Evolutionary conservation across 2,113 vertebrate genomes (phyloP), one percentile per base, ranked within the genome.

Genomic region (Clupea harengus): DNA sequence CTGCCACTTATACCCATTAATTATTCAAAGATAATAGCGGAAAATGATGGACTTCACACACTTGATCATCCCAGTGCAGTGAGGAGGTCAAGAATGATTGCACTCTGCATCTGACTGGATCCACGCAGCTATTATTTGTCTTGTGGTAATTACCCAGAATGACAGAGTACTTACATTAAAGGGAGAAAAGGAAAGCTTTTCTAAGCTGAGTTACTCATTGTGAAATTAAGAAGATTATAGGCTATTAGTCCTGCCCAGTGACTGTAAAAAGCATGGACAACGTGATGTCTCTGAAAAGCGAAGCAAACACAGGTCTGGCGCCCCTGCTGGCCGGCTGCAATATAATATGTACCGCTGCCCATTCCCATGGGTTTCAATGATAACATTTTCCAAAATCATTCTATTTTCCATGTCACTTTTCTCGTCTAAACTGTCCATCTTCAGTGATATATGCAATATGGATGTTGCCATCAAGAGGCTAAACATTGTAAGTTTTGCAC

Each of bases 11-110:
- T 92, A 93, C 46, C 49, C 88, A 94, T 97, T 95, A 96, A 97
- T 97, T 96, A 98, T 97, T 94, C 95, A 96, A 92, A 92, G 88
- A 90, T 83, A 83, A 86, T 86, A 92, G 91, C 90, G 88, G 91
- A 95, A 95, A 95, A 96, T 96, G 96, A 96, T 94, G 95, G 95
- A 96, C 95, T 96, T 96, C 95, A 95, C 95, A 95, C 96, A 93
- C 95, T 97, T 97, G 97, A 97, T 97, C 96, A 96, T 95, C 90
- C 93, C 92, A 96, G 97, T 97, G 97, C 96, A 96, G 92, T 47
- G 93, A 96, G 96, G 95, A 93, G 97, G 97, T 98, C 97, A 97
- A 94, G 95, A 96, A 95, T 96, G 96, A 99, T 98, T 98, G 97
- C 95, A 95, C 94, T 93, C 94, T 95, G 94, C 95, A 92, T 95